Percentiles rank a stretch among this genome's conserved stretches.
These are phyloP conservation scores for Chrosomus eos DNA, from an alignment of 2,797 vertebrate genomes.

Conservation along the genomic window DNA sequence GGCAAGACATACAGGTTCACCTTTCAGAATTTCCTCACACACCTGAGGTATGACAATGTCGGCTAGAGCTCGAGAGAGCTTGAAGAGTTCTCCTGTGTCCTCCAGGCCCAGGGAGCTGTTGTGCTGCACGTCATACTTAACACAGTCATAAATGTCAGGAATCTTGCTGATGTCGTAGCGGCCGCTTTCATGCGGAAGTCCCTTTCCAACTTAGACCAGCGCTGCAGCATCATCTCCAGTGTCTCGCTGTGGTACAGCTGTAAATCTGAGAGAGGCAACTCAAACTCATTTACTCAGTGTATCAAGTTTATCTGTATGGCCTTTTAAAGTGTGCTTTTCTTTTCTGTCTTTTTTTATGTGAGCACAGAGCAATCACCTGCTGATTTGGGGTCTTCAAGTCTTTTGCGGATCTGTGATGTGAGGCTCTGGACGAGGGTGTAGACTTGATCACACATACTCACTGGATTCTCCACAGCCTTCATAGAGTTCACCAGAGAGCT, in stretches of 20 bases:
- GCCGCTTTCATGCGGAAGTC: constrained; percentile 96
- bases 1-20: neutral
- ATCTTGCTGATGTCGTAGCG: constrained; percentile 99
- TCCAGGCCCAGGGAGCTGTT: constrained; percentile 88
- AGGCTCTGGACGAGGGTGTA: constrained; percentile 94
- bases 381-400: constrained; percentile 93
- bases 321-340: neutral
- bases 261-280: constrained; percentile 79
- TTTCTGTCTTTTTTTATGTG: neutral
- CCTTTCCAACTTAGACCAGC: constrained; percentile 95
- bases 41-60: constrained; percentile 98
- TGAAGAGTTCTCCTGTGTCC: constrained; percentile 92
- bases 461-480: constrained; percentile 91
- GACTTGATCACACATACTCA: constrained; percentile 89
- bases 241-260: constrained; percentile 98
- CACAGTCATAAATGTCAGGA: constrained; percentile 97
- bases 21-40: neutral
- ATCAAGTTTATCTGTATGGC: neutral
- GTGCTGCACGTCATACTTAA: constrained; percentile 97
- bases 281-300: neutral
- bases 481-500: constrained; percentile 91
- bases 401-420: constrained; percentile 90
- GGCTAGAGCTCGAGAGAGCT: constrained; percentile 90
- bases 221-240: constrained; percentile 96
- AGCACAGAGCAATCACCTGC: constrained; percentile 77